Conservation (phyloP, 64 coral and sea anemone genomes). For the Acropora tenuis region DNA sequence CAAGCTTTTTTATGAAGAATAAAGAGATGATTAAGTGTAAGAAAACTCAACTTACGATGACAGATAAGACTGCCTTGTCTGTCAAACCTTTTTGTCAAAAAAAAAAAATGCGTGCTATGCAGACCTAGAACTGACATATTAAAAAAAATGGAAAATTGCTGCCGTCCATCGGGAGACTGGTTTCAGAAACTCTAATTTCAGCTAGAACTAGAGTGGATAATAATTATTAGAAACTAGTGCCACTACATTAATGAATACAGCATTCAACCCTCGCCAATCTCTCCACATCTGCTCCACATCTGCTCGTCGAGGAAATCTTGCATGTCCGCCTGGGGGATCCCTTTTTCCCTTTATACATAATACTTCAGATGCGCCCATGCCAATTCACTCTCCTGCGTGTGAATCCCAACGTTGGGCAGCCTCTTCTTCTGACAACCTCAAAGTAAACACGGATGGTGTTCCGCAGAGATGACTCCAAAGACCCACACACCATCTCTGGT, state of each 20-base stretch:
- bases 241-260: not conserved
- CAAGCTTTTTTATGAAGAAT: not conserved
- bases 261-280: not conserved
- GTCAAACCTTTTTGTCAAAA: not conserved
- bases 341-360: not conserved
- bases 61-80: not conserved
- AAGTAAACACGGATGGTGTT: conserved; percentile 11
- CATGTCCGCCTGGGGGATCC: not conserved
- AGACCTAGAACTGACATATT: no score
- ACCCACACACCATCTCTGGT: not conserved
- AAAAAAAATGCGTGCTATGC: not conserved
- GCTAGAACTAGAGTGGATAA: not conserved
- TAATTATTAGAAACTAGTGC: not conserved
- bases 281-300: not conserved
- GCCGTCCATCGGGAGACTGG: not conserved
- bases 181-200: not conserved
- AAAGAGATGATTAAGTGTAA: not conserved
- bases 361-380: not conserved
- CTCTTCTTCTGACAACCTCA: not conserved
- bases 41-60: not conserved
- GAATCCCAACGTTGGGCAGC: not conserved
- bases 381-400: not conserved
- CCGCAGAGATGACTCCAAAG: conserved; percentile 19
- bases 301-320: not conserved
- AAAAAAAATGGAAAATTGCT: not conserved